These are phyloP conservation scores for Varecia variegata DNA, from an alignment of 2,797 vertebrate genomes.

Conservation along the genomic window DNA sequence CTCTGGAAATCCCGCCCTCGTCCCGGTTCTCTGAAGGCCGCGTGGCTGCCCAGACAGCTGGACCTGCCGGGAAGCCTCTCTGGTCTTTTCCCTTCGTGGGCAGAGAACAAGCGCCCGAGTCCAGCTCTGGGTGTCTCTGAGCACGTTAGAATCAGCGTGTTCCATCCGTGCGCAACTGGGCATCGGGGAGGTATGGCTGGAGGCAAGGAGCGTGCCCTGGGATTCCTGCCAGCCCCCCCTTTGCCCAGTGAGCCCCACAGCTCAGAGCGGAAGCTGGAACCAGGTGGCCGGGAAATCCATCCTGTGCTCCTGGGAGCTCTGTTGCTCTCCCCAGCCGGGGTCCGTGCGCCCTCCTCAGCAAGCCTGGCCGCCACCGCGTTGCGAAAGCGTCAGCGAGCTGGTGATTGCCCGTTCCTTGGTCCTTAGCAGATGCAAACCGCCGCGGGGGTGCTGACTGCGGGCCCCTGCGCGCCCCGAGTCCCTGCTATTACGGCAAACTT, in stretches of 20 bases:
- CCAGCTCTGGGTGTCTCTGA: background rate
- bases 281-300: background rate
- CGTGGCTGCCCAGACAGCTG: background rate
- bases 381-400: rapidly evolving
- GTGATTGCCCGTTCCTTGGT: background rate
- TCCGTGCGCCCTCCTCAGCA: rapidly evolving
- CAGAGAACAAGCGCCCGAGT: background rate
- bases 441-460: background rate
- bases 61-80: background rate
- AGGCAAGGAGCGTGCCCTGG: rapidly evolving
- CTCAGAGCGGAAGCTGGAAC: background rate
- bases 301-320: no score
- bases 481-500: slow-evolving; percentile 44
- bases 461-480: background rate
- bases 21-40: background rate
- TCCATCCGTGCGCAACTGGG: rapidly evolving
- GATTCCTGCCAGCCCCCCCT: background rate
- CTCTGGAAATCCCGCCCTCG: background rate
- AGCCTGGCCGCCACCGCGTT: background rate
- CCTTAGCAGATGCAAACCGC: background rate
- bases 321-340: background rate
- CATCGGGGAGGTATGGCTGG: background rate
- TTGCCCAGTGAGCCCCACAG: background rate
- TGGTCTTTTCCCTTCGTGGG: background rate
- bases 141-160: rapidly evolving